Conservation (phyloP, 2,888 invertebrate genomes). For the Baronia brevicornis region DNA sequence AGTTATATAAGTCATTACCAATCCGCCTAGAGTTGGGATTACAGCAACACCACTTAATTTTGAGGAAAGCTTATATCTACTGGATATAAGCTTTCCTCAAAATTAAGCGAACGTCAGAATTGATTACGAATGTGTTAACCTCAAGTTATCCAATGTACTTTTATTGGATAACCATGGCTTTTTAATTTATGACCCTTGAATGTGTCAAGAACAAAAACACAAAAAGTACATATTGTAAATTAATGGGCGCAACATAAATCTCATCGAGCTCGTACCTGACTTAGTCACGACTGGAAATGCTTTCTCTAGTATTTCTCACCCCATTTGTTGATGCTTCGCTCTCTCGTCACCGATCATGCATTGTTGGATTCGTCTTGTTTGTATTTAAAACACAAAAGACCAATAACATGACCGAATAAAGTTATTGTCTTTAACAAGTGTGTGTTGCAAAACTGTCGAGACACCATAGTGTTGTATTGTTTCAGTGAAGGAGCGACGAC, state of each 20-base stretch:
- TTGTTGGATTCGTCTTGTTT: slow-evolving; percentile 22
- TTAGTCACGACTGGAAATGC: slow-evolving; percentile 29
- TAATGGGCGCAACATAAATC: slow-evolving; percentile 29
- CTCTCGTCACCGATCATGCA: slow-evolving; percentile 9
- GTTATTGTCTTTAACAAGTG: slow-evolving; percentile 5
- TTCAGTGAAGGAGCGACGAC: slow-evolving; percentile 5
- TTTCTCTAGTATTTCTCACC: slow-evolving; percentile 34
- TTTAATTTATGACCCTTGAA: too few relatives aligned
- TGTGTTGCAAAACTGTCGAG: slow-evolving; percentile 4
- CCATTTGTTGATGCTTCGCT: slow-evolving; percentile 18
- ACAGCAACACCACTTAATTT: too few relatives aligned
- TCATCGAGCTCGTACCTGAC: slow-evolving; percentile 17
- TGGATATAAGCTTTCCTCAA: too few relatives aligned
- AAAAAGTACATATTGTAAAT: too few relatives aligned
- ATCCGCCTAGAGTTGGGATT: too few relatives aligned
- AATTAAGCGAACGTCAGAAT: too few relatives aligned
- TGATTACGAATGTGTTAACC: too few relatives aligned
- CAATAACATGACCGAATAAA: slow-evolving; percentile 15
- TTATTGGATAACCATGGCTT: too few relatives aligned
- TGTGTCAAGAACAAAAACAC: too few relatives aligned
- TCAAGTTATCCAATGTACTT: too few relatives aligned
- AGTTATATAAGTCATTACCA: too few relatives aligned
- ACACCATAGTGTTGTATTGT: slow-evolving; percentile 7
- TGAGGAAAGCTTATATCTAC: too few relatives aligned
- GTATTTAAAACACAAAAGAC: slow-evolving; percentile 16